Conservation (phyloP, 2,113 vertebrate species). For the Coracopsis vasa region DNA sequence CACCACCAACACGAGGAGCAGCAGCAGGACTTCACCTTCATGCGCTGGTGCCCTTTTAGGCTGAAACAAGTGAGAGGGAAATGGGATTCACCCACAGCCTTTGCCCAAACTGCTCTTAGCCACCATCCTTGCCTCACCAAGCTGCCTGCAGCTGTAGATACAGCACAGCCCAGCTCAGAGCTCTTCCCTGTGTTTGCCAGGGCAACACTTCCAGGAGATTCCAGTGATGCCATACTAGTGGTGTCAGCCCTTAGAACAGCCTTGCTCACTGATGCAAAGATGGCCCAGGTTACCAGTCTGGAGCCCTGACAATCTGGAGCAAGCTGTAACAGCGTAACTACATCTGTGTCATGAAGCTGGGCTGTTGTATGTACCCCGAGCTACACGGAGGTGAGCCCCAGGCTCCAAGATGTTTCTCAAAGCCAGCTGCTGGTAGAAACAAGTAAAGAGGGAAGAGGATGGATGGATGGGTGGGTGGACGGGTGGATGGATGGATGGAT, state of each 20-base stretch:
- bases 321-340: not conserved
- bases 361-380: not conserved
- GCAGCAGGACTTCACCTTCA: not conserved
- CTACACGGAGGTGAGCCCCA: not conserved
- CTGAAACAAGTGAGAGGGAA: not conserved
- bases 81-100: not conserved
- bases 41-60: not conserved
- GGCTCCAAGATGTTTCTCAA: not conserved
- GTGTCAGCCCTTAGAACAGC: not conserved
- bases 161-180: not conserved
- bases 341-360: rapidly evolving
- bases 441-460: not conserved
- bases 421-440: not conserved
- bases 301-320: rapidly evolving
- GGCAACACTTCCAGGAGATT: not conserved
- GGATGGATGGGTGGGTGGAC: rapidly evolving
- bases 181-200: not conserved
- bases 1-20: not conserved
- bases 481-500: not conserved
- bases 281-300: not conserved
- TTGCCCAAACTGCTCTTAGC: not conserved
- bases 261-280: not conserved
- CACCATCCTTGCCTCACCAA: rapidly evolving
- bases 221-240: not conserved
- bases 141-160: not conserved